phyloP scores from a whole-genome alignment of 2,113 vertebrate genomes.

The Eidolon helvum region DNA sequence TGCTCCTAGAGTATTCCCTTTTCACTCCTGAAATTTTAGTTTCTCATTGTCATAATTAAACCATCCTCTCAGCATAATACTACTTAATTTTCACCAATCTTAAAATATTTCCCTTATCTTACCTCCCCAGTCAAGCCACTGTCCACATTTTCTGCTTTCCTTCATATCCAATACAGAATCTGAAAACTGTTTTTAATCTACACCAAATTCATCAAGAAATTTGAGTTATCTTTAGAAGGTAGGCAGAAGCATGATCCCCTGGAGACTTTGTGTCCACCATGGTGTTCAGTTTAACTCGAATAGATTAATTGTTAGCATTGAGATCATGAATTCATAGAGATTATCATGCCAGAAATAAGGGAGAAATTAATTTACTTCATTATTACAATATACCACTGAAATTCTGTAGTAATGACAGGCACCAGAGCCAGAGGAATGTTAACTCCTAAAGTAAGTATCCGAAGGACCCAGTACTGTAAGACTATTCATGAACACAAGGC shows the following conservation, averaged over 20 bases:
- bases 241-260: not conserved
- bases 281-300: not conserved
- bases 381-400: not conserved
- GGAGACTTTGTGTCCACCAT: not conserved
- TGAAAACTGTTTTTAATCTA: not conserved
- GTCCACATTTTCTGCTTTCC: not conserved
- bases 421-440: not conserved
- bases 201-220: not conserved
- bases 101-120: constrained; percentile 1
- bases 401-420: not conserved
- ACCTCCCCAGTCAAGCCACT: not conserved
- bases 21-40: not conserved
- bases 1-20: not conserved
- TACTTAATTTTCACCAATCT: not conserved
- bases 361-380: not conserved
- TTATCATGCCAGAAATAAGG: not conserved
- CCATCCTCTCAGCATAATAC: not conserved
- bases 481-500: not conserved
- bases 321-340: not conserved
- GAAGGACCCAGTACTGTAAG: not conserved
- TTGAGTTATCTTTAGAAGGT: not conserved
- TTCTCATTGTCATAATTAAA: not conserved
- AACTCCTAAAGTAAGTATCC: not conserved
- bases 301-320: not conserved
- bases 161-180: not conserved